Percentiles rank a stretch among this genome's conserved stretches.
These are phyloP conservation scores for Pterocles orientalis DNA, from an alignment of 2,113 vertebrate species.

Conservation along the genomic window DNA sequence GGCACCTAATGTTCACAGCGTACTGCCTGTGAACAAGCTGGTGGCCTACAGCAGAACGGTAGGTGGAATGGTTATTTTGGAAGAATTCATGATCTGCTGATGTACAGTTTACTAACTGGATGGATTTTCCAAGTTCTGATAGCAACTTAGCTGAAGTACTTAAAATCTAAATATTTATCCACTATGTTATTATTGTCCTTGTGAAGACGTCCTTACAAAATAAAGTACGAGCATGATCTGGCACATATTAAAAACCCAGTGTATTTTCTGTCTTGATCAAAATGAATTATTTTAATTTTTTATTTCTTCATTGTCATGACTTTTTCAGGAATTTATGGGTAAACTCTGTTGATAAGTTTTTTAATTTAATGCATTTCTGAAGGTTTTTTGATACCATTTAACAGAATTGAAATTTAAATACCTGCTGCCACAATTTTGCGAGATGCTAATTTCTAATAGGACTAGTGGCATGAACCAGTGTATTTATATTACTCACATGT, in stretches of 20 bases:
- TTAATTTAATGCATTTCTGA: neutral
- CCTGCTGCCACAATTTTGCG: neutral
- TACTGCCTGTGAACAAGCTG: neutral
- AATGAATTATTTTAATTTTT: neutral
- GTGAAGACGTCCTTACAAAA: neutral
- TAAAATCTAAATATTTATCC: neutral
- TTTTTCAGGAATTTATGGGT: neutral
- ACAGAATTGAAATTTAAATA: neutral
- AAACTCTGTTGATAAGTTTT: neutral
- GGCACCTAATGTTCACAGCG: neutral
- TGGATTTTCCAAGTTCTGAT: neutral
- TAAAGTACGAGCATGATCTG: neutral
- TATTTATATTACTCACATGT: neutral
- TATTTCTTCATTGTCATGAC: neutral
- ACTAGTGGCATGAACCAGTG: neutral
- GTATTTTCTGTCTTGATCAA: neutral
- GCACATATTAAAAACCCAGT: accelerated
- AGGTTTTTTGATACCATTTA: neutral
- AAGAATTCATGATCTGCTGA: neutral
- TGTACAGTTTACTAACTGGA: neutral
- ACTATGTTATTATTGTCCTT: neutral
- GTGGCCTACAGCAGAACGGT: accelerated
- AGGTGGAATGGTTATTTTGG: neutral
- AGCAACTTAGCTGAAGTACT: neutral
- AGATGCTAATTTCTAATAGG: neutral